Evolutionary conservation across 2,888 invertebrate genomes (phyloP).

Genomic region (Sepioteuthis lessoniana): DNA sequence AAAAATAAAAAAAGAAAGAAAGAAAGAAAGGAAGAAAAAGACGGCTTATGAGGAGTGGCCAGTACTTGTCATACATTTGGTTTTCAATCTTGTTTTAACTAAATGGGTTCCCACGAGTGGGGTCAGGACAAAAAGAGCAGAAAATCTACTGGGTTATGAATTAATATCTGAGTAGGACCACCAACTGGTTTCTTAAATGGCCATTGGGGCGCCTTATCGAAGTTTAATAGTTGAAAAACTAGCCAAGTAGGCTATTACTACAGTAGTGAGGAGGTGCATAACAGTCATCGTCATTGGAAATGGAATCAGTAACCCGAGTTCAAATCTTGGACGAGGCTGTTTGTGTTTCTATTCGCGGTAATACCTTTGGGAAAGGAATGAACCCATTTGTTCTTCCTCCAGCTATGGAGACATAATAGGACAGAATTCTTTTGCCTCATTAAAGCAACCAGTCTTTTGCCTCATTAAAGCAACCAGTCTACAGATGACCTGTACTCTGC

Average conservation of each 20-base stretch:
- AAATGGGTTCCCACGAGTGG: not conserved
- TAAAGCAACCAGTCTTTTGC: too few species aligned
- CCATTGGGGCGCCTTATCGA: not conserved
- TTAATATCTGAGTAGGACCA: not conserved
- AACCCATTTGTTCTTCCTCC: too few species aligned
- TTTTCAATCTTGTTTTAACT: not conserved
- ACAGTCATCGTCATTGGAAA: too few species aligned
- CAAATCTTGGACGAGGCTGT: too few species aligned
- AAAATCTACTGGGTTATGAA: not conserved
- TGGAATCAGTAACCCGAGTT: too few species aligned
- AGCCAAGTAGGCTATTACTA: not conserved
- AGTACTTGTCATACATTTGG: not conserved
- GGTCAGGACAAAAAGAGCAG: not conserved
- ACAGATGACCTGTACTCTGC: too few species aligned
- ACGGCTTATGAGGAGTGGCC: not conserved
- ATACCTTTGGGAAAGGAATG: too few species aligned
- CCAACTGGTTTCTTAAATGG: not conserved
- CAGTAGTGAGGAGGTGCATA: too few species aligned
- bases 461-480: too few species aligned
- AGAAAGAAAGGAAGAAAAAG: not conserved
- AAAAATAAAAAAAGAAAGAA: not conserved
- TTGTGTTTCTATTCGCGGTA: too few species aligned
- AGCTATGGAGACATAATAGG: too few species aligned
- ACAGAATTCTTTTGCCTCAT: too few species aligned
- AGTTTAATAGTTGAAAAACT: not conserved